Percentiles rank a stretch among this genome's conserved stretches.
These are phyloP conservation scores for Therioaphis trifolii DNA, from an alignment of 2,888 invertebrate genomes.

Conservation along the genomic window DNA sequence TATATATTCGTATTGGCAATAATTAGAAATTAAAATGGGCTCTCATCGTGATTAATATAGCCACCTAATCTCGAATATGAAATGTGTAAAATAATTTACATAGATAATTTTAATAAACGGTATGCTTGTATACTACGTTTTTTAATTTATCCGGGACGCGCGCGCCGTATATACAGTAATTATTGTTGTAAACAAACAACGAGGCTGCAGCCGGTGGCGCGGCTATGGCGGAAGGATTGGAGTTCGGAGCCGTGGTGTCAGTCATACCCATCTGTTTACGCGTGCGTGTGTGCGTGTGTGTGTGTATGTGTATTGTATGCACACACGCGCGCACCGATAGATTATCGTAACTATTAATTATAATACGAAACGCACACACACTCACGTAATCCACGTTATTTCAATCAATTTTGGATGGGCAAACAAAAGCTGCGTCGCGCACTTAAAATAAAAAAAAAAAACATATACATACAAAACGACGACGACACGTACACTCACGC, in stretches of 20 bases:
- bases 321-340: neutral
- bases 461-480: constrained; percentile 3
- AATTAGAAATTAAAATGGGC: constrained; percentile 1
- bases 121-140: neutral
- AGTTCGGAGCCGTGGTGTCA: neutral
- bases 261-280: constrained; percentile 8
- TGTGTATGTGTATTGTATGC: neutral
- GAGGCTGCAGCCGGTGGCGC: neutral
- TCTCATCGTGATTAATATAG: constrained; percentile 5
- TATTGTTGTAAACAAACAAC: constrained; percentile 40
- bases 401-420: constrained; percentile 25
- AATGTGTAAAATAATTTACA: constrained; percentile 2
- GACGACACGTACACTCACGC: constrained; percentile 3
- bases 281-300: neutral
- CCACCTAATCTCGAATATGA: neutral
- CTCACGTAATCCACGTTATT: constrained; percentile 21
- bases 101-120: constrained; percentile 22
- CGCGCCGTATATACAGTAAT: constrained; percentile 2
- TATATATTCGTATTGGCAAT: neutral
- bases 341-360: constrained; percentile 52
- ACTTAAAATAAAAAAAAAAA: constrained; percentile 45
- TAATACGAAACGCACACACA: constrained; percentile 12
- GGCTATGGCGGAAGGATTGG: constrained; percentile 11
- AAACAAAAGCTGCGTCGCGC: constrained; percentile 13
- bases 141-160: constrained; percentile 15